A percentile compares a stretch with the other conserved stretches of the same genome.
These are phyloP conservation scores for Cantharis flavilabris DNA, from an alignment of 2,888 invertebrate genomes.

Conservation along the genomic window DNA sequence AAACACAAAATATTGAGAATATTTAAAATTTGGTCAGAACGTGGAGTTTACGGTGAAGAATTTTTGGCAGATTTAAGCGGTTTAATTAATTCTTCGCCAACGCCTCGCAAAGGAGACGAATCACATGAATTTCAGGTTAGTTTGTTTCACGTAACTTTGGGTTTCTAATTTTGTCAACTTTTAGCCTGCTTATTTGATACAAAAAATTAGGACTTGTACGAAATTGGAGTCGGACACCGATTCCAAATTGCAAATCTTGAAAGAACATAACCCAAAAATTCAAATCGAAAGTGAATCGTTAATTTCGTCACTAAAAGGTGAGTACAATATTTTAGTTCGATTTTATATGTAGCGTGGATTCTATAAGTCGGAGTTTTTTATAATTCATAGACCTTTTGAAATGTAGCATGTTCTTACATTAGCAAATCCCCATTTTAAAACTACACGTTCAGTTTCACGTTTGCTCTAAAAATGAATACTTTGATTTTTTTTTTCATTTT, in stretches of 20 bases:
- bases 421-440: not conserved
- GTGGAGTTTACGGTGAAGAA: constrained; percentile 87
- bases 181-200: constrained; percentile 72
- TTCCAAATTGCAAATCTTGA: constrained; percentile 67
- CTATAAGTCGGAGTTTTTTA: not conserved
- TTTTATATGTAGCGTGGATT: not conserved
- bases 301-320: constrained; percentile 80
- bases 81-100: constrained; percentile 77
- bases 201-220: constrained; percentile 75
- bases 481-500: too few relatives aligned
- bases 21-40: constrained; percentile 95
- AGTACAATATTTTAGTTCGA: not conserved
- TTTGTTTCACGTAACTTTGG: not conserved
- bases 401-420: not conserved
- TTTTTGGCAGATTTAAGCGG: constrained; percentile 87
- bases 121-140: constrained; percentile 76
- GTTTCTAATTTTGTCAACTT: constrained; percentile 40
- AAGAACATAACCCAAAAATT: constrained; percentile 67
- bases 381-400: not conserved
- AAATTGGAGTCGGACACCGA: constrained; percentile 76
- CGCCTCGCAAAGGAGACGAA: constrained; percentile 69
- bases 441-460: not conserved
- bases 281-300: constrained; percentile 77
- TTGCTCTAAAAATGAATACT: not conserved
- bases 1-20: constrained; percentile 85